These are phyloP conservation scores for Drosophila kuntzei DNA, from an alignment of 2,888 invertebrate genomes.

Conservation along the genomic window DNA sequence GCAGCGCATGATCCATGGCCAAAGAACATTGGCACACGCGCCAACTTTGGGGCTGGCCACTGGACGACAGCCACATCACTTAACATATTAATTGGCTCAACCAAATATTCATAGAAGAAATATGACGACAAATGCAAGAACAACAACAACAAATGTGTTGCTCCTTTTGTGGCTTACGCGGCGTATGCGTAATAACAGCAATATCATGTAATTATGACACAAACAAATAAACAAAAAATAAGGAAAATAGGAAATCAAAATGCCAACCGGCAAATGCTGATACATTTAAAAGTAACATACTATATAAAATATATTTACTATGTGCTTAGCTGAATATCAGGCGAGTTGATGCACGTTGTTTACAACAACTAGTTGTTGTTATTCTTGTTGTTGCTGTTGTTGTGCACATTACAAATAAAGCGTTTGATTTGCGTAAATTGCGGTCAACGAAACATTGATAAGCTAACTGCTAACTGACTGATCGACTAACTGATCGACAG, in stretches of 20 bases:
- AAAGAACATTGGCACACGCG: slow-evolving; percentile 73
- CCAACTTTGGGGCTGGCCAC: slow-evolving; percentile 46
- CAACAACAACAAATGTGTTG: slow-evolving; percentile 23
- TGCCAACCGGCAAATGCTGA: slow-evolving; percentile 62
- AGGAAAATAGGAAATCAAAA: slow-evolving; percentile 21
- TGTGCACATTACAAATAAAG: slow-evolving; percentile 53
- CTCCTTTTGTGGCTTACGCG: slow-evolving; percentile 50
- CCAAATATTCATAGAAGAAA: slow-evolving; percentile 36
- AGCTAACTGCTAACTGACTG: slow-evolving; percentile 36
- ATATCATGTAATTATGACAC: slow-evolving; percentile 46
- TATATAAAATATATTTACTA: slow-evolving; percentile 10
- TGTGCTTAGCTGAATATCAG: slow-evolving; percentile 46
- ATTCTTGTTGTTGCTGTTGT: slow-evolving; percentile 37
- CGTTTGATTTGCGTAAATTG: slow-evolving; percentile 80
- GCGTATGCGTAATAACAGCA: slow-evolving; percentile 66
- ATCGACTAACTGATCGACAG: slow-evolving; percentile 17
- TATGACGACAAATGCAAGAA: slow-evolving; percentile 3
- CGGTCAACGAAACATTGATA: slow-evolving; percentile 60
- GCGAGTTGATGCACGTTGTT: slow-evolving; percentile 67
- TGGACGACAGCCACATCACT: slow-evolving; percentile 61
- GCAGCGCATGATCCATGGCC: slow-evolving; percentile 61
- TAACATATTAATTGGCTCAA: slow-evolving; percentile 79
- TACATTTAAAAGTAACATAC: slow-evolving; percentile 15
- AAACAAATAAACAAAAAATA: slow-evolving; percentile 7
- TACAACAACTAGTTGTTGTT: slow-evolving; percentile 55